Percentiles rank a stretch among this genome's conserved stretches.
Evolutionary conservation across 2,888 invertebrate genomes (phyloP).

Genomic region (Tinea pellionella): DNA sequence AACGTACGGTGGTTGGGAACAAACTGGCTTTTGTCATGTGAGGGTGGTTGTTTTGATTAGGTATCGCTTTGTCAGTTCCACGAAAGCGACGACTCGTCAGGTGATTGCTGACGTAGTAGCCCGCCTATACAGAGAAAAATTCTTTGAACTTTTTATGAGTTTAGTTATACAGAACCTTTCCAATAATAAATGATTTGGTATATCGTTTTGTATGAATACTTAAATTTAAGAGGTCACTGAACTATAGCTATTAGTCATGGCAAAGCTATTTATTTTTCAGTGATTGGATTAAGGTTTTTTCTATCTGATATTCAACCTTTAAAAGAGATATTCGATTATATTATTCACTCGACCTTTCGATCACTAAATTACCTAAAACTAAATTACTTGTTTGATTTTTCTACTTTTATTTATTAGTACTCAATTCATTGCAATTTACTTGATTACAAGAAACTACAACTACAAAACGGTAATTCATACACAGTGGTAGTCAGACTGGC

Average conservation of each 20-base stretch:
- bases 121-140: conserved; percentile 17
- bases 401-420: no score
- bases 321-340: no score
- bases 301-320: no score
- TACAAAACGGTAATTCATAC: no score
- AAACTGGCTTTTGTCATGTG: conserved; percentile 49
- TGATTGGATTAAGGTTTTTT: no score
- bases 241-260: neutral
- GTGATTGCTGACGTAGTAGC: conserved; percentile 46
- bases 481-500: no score
- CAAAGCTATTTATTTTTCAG: no score
- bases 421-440: no score
- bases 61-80: conserved; percentile 34
- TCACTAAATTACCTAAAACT: no score
- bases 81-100: conserved; percentile 41
- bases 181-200: neutral
- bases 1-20: conserved; percentile 43
- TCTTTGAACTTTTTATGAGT: conserved; percentile 1
- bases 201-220: neutral
- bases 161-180: neutral
- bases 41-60: conserved; percentile 39
- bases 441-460: no score
- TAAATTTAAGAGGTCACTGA: neutral
- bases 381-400: no score
- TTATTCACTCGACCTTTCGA: no score